Base-by-base conservation (phyloP, 1,140 invertebrate genomes). In the Leptopilina clavipes region DNA sequence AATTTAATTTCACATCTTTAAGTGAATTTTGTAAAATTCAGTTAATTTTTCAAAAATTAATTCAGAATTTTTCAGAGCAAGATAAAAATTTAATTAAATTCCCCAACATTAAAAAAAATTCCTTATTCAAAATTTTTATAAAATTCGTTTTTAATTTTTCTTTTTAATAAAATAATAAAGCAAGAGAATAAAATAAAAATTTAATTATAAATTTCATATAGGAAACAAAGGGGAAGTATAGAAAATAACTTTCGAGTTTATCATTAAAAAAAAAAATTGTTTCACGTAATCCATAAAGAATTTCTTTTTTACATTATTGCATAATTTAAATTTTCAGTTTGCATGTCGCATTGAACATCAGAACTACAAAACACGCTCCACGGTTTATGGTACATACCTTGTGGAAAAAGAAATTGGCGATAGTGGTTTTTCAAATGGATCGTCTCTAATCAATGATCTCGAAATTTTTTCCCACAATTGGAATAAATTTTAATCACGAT, bases 261-360 rank as follows among this genome's bases (percentile, higher is more conserved):
- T 79, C 56, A 78, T 78, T 18, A 43, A 31, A 71, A 73, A 75
- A 70, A 73, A 73, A 77, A 75, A 44, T 81, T 54, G 52, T n/a
- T n/a, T n/a, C n/a, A 52, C 11, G 19, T 59, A 10, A 45, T n/a
- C 6, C 3, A 17, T n/a, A 10, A n/a, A 65, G 25, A 65, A 65
- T n/a, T 31, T 65, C 10, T n/a, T 25, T 7, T 65, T 37, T 25
- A 71, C 18, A 71, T 19, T 56, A 31, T 56, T 5, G 19, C 12
- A 77, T 77, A 56, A 72, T 80, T 82, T 37, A 37, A 70, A 19
- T 76, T 85, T 83, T 81, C 11, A 72, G 52, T 84, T 84, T 84
- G 82, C 84, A 85, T 80, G 77, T 22, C 79, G 76, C 78, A 80
- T 82, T 78, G 2, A 75, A 82, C 70, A 76, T 76, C 70, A 73